Evolutionary conservation across 1,140 invertebrate genomes (phyloP).

Genomic region (Harlomillsia oculata): DNA sequence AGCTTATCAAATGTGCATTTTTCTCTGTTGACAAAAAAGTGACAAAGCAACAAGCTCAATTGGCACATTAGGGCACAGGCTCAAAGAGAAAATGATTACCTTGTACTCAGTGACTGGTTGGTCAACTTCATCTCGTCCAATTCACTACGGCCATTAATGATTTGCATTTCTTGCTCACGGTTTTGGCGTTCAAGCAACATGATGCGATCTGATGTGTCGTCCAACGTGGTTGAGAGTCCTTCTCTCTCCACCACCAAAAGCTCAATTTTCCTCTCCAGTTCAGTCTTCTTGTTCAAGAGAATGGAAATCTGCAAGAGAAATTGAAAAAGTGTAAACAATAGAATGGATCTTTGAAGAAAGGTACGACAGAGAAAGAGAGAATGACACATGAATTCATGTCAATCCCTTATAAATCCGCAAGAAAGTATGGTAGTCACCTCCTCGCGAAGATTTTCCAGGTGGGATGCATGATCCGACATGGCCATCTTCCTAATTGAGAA

Average conservation of each 20-base stretch:
- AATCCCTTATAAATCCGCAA: not conserved
- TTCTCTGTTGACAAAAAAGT: no score
- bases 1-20: no score
- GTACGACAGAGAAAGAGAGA: no score
- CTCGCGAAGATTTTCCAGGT: constrained; percentile 73
- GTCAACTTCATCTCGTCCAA: constrained; percentile 29
- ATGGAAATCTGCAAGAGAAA: constrained; percentile 54
- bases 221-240: constrained; percentile 60
- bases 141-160: constrained; percentile 36
- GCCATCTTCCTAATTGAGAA: constrained; percentile 67
- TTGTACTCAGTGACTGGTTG: constrained; percentile 21
- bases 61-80: no score
- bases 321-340: no score
- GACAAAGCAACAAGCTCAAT: no score
- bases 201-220: constrained; percentile 81
- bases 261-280: constrained; percentile 68
- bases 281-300: constrained; percentile 69
- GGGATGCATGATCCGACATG: constrained; percentile 74
- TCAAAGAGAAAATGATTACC: constrained; percentile 6
- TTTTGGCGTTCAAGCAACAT: constrained; percentile 69
- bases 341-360: no score
- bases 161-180: constrained; percentile 66
- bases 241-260: constrained; percentile 66
- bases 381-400: no score
- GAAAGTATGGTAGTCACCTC: constrained; percentile 50